Evolutionary conservation across 2,797 vertebrate species (phyloP).

Genomic region (Pogoniulus pusillus): DNA sequence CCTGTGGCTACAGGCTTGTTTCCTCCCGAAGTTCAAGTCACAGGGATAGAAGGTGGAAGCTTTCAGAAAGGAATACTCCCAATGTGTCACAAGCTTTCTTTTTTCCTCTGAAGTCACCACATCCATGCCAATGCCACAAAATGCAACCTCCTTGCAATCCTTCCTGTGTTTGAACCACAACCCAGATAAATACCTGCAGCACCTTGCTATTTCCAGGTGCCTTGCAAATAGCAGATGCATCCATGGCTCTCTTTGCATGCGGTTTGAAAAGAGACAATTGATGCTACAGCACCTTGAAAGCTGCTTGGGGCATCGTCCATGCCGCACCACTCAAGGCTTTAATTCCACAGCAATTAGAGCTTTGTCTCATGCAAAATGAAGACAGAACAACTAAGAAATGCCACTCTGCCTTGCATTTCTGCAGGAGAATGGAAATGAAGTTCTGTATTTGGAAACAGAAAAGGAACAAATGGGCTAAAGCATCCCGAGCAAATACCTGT

Average conservation of each 20-base stretch:
- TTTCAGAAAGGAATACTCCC: not conserved
- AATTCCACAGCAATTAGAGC: not conserved
- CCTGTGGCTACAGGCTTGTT: not conserved
- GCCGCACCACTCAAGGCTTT: not conserved
- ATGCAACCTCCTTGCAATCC: not conserved
- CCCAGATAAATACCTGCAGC: not conserved
- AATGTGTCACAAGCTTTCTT: not conserved
- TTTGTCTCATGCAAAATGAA: not conserved
- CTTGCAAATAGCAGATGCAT: constrained; percentile 13
- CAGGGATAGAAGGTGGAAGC: not conserved
- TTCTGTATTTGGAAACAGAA: not conserved
- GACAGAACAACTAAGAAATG: not conserved
- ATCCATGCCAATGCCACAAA: not conserved
- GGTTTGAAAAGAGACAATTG: not conserved
- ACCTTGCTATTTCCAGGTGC: not conserved
- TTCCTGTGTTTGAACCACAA: not conserved
- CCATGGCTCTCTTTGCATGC: not conserved
- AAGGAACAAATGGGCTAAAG: not conserved
- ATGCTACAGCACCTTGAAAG: not conserved
- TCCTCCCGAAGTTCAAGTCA: not conserved
- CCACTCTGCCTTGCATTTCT: not conserved
- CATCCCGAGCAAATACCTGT: constrained; percentile 77
- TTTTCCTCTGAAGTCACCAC: not conserved
- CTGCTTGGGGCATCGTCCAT: not conserved
- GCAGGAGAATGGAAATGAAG: not conserved